A percentile compares a stretch with the other conserved stretches of the same genome.
Evolutionary conservation across 2,113 vertebrate genomes (phyloP).

Genomic region (Penelope pileata): DNA sequence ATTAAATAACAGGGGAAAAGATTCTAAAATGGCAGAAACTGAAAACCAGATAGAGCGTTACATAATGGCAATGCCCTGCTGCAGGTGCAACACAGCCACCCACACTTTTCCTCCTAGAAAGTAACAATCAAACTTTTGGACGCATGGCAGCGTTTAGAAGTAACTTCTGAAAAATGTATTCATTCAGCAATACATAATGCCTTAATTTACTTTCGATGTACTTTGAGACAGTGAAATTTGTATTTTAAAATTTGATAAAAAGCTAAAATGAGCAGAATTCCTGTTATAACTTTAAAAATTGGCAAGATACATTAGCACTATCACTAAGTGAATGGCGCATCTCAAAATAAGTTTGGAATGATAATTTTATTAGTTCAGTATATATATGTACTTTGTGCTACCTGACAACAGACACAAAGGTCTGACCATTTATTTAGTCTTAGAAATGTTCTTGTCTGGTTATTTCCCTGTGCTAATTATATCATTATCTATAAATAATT

Average conservation of each 20-base stretch:
- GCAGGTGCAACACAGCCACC: background rate
- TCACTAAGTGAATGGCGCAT: background rate
- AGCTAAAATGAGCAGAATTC: constrained; percentile 7
- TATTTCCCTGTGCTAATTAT: constrained; percentile 13
- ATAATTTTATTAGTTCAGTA: background rate
- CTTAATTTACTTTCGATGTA: constrained; percentile 23
- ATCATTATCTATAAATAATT: constrained; percentile 12
- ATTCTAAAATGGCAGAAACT: background rate
- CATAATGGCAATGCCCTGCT: background rate
- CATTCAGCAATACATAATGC: constrained; percentile 14
- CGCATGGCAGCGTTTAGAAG: background rate
- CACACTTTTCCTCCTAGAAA: background rate
- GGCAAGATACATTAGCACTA: background rate
- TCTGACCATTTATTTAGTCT: background rate
- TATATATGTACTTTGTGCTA: background rate
- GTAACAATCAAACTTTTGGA: background rate
- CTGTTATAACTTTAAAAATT: background rate
- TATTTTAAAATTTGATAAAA: constrained; percentile 14
- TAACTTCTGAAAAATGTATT: background rate
- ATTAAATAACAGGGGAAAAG: background rate
- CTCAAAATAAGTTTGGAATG: constrained; percentile 4
- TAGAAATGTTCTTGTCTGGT: background rate
- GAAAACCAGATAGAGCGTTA: background rate
- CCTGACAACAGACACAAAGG: background rate
- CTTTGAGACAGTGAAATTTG: constrained; percentile 18